These are phyloP conservation scores for Homalodisca vitripennis DNA, from an alignment of 1,140 invertebrate genomes.

Conservation along the genomic window DNA sequence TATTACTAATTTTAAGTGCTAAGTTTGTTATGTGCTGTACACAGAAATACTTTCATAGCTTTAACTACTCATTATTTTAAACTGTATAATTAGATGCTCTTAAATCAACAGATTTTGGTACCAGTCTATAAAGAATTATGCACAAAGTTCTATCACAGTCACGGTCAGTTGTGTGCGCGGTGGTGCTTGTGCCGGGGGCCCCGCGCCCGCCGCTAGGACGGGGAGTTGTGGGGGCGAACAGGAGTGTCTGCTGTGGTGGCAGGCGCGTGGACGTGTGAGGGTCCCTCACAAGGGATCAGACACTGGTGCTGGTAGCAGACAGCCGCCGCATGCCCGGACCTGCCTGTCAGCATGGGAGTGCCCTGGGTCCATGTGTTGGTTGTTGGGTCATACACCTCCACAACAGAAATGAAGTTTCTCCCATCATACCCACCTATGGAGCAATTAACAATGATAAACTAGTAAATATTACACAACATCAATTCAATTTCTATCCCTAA, in stretches of 20 bases:
- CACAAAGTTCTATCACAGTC: too few species aligned
- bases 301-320: slow-evolving; percentile 71
- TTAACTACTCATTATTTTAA: too few species aligned
- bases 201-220: background rate
- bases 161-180: too few species aligned
- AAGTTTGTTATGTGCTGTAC: too few species aligned
- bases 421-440: slow-evolving; percentile 82
- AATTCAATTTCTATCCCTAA: too few species aligned
- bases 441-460: slow-evolving; percentile 26
- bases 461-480: too few species aligned
- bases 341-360: slow-evolving; percentile 75
- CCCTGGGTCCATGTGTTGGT: slow-evolving; percentile 74
- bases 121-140: too few species aligned
- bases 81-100: too few species aligned
- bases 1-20: too few species aligned
- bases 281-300: slow-evolving; percentile 52
- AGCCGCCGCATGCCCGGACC: slow-evolving; percentile 87
- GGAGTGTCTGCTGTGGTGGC: background rate
- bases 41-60: too few species aligned
- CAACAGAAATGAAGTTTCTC: slow-evolving; percentile 71
- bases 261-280: background rate
- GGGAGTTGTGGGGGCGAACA: background rate
- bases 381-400: slow-evolving; percentile 83
- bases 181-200: background rate
- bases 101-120: too few species aligned